Conservation (phyloP, 2,797 vertebrate genomes). For the Coranthus polyacanthus region DNA sequence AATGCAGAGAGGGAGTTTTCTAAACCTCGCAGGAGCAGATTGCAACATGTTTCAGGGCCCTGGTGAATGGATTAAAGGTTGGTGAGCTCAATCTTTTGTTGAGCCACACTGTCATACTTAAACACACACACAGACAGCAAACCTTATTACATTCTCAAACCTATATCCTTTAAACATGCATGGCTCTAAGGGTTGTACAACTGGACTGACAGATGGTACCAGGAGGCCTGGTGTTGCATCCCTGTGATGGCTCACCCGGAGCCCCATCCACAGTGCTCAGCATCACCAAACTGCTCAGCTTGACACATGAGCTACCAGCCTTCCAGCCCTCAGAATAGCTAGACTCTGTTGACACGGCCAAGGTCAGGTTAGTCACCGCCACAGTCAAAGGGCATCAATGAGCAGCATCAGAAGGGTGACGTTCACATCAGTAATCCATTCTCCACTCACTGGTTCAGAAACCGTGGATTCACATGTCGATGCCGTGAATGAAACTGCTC, state of each 20-base stretch:
- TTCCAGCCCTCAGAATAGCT: slow-evolving; percentile 64
- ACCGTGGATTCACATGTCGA: not conserved
- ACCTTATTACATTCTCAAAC: slow-evolving; percentile 51
- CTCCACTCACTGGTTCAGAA: not conserved
- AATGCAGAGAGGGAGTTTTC: slow-evolving; percentile 67
- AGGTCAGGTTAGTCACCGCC: slow-evolving; percentile 60
- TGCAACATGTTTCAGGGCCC: slow-evolving; percentile 78
- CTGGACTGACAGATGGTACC: slow-evolving; percentile 80
- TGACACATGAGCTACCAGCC: slow-evolving; percentile 66
- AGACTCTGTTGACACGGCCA: slow-evolving; percentile 58
- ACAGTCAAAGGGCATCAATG: slow-evolving; percentile 49
- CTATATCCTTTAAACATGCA: slow-evolving; percentile 50
- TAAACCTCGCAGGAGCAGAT: slow-evolving; percentile 70
- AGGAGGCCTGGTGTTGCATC: slow-evolving; percentile 69
- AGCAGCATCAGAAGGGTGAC: slow-evolving; percentile 3
- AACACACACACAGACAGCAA: slow-evolving; percentile 34
- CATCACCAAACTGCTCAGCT: slow-evolving; percentile 73
- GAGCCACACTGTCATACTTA: slow-evolving; percentile 40
- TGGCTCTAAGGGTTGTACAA: slow-evolving; percentile 61
- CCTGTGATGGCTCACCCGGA: slow-evolving; percentile 69
- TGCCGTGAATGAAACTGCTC: too few relatives aligned
- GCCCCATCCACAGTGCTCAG: slow-evolving; percentile 79
- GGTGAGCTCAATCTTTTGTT: slow-evolving; percentile 52
- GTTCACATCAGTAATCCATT: slow-evolving; percentile 1
- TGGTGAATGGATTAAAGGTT: slow-evolving; percentile 79